phyloP scores from a whole-genome alignment of 2,113 vertebrate species.

The Psephotus haematonotus region DNA sequence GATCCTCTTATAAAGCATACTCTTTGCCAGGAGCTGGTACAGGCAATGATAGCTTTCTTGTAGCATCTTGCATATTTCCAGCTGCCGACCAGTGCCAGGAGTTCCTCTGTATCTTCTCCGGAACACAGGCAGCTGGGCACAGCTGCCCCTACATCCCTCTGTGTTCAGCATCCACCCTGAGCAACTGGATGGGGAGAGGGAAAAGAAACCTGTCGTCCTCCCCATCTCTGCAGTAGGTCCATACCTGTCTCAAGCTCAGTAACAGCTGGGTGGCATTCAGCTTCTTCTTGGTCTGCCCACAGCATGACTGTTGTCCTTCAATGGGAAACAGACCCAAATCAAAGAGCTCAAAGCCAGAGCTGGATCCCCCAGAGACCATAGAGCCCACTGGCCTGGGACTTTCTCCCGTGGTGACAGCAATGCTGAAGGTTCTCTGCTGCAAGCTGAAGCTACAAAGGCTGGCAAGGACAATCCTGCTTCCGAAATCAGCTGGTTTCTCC shows the following conservation, averaged over 20 bases:
- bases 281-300: not conserved
- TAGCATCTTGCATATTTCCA: not conserved
- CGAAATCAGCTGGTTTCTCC: not conserved
- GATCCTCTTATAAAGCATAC: not conserved
- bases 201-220: not conserved
- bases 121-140: not conserved
- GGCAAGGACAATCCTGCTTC: not conserved
- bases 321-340: not conserved
- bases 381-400: fast-evolving
- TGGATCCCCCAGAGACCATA: not conserved
- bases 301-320: not conserved
- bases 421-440: not conserved
- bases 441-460: not conserved
- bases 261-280: not conserved
- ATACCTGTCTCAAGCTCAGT: not conserved
- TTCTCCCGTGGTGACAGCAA: not conserved
- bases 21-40: not conserved
- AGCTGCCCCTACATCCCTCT: not conserved
- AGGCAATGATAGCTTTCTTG: not conserved
- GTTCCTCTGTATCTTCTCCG: not conserved
- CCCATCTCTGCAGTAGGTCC: not conserved
- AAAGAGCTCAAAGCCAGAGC: not conserved
- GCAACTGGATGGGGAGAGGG: not conserved
- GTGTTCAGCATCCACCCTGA: not conserved
- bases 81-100: not conserved